Percentiles rank a stretch among this genome's conserved stretches.
phyloP scores from a whole-genome alignment of 1,140 invertebrate genomes.

The Ceratosolen fusciceps region DNA sequence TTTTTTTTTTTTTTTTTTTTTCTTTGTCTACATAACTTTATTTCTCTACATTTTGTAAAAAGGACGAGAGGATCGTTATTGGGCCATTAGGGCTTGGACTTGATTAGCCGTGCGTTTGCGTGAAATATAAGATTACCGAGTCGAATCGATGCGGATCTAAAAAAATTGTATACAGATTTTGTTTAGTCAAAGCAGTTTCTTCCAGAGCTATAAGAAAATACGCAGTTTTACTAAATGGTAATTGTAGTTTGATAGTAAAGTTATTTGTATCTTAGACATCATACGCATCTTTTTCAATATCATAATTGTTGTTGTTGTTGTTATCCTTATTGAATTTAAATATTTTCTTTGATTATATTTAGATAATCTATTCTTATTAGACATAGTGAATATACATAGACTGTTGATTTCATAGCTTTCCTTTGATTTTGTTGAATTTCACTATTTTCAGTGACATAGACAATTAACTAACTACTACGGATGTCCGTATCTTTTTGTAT shows the following conservation, averaged over 20 bases:
- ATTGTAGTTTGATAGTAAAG: not conserved
- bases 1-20: constrained; percentile 4
- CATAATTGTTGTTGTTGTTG: too few species aligned
- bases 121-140: not conserved
- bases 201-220: not conserved
- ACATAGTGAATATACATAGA: not conserved
- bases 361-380: not conserved
- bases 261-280: not conserved
- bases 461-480: not conserved
- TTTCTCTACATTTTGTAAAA: not conserved
- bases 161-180: not conserved
- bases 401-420: not conserved
- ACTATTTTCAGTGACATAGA: not conserved
- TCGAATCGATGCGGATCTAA: not conserved
- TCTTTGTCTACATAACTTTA: too few species aligned
- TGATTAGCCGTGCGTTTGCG: not conserved
- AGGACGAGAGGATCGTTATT: not conserved
- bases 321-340: too few species aligned
- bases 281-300: not conserved
- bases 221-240: not conserved
- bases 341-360: too few species aligned
- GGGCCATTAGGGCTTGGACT: not conserved
- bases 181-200: not conserved
- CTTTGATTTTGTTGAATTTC: not conserved
- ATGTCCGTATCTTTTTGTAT: not conserved